Base-by-base conservation (phyloP, 2,113 vertebrate species). In the Hipposideros armiger region DNA sequence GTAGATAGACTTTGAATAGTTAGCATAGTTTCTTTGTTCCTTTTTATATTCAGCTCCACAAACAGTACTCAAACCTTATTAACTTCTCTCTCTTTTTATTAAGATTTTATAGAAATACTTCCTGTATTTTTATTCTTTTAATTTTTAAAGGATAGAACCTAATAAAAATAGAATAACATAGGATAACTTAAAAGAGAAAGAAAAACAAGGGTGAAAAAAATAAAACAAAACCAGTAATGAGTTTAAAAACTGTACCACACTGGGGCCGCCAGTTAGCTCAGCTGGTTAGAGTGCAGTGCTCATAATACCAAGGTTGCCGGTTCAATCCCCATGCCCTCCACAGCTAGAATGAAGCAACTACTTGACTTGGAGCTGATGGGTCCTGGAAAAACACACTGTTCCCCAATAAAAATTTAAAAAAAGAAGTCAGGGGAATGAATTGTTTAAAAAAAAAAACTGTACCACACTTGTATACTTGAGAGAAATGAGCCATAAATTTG, bases 61-160 rank as follows among this genome's bases (percentile, higher is more conserved):
- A 16, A 69, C 2, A n/a, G 28, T 30, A 13, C 32, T 60, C 47
- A 76, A 50, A 56, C 6, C 3, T 69, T 92, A 54, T 42, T 78
- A 22, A 56, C n/a, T 52, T 94, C 32, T 91, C 36, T 45, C 4
- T 64, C 74, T 85, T 32, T 45, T 47, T 56, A 66, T 32, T 47
- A 87, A 87, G 62, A 52, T 67, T 78, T 90, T 78, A 24, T 36
- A 22, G 24, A 93, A 96, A 77, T 73, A 20, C 8, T 81, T 64
- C 87, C 40, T 50, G 10, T 40, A 40, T 85, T 90, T 92, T 72
- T 80, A 81, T 30, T 80, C 3, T 90, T 90, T 73, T 91, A 28
- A 54, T 52, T 88, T 92, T 83, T 56, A 88, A 97, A 60, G 5
- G 16, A 45, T 74, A 40, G 87, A 83, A 90, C n/a, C 19, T 69